phyloP scores from a whole-genome alignment of 2,797 vertebrate genomes.

The Gymnoscopelus braueri region DNA sequence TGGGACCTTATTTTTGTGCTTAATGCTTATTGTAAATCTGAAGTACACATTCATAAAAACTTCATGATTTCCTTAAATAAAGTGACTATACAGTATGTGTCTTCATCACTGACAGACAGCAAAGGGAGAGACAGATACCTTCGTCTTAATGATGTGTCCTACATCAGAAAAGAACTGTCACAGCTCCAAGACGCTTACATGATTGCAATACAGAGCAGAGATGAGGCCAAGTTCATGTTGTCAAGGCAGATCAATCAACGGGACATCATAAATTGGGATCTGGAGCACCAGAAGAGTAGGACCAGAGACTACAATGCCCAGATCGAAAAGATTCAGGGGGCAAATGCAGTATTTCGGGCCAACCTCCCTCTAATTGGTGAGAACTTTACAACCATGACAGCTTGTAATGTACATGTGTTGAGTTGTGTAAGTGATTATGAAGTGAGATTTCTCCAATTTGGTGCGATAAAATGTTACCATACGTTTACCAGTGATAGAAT shows the following conservation, averaged over 20 bases:
- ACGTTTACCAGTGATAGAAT: no score
- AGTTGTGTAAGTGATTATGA: no score
- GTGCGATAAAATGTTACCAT: no score
- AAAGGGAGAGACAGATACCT: constrained; percentile 45
- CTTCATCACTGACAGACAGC: constrained; percentile 49
- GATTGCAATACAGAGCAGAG: constrained; percentile 18
- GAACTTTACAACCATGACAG: constrained; percentile 10
- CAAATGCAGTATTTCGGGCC: constrained; percentile 49
- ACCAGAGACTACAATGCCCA: constrained; percentile 25
- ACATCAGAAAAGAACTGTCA: constrained; percentile 49
- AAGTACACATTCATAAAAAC: no score
- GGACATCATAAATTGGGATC: constrained; percentile 55
- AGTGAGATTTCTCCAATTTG: no score
- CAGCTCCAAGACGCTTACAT: constrained; percentile 59
- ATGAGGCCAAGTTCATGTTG: constrained; percentile 52
- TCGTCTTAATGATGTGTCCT: constrained; percentile 12
- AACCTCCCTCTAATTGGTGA: constrained; percentile 62
- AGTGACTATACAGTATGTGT: constrained; percentile 3
- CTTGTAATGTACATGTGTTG: neutral
- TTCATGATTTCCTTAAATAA: neutral
- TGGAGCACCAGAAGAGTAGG: constrained; percentile 44
- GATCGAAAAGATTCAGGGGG: constrained; percentile 18
- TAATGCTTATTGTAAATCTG: no score
- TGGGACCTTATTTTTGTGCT: neutral
- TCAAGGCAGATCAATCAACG: constrained; percentile 22